phyloP scores from a whole-genome alignment of 2,888 invertebrate species.

The Athalia cordata region DNA sequence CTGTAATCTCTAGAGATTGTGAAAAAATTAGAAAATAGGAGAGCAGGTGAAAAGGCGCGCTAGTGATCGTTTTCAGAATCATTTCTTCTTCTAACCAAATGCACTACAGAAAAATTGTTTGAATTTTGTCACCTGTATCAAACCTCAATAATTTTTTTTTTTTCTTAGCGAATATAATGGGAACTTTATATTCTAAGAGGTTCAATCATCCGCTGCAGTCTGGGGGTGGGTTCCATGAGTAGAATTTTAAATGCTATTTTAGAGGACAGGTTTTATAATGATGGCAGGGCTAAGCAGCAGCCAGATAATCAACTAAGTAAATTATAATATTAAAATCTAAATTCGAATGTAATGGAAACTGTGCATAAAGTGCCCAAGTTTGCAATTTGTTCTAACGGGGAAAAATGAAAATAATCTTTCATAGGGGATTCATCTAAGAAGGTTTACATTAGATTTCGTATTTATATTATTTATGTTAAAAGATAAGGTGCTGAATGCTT shows the following conservation, averaged over 20 bases:
- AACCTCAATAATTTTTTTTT: not conserved
- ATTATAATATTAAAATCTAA: conserved; percentile 27
- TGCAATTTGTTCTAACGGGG: conserved; percentile 35
- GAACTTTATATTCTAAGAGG: conserved; percentile 29
- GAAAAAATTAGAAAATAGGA: conserved; percentile 12
- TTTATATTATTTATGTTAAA: conserved; percentile 53
- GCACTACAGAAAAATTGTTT: not conserved
- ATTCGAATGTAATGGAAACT: conserved; percentile 39
- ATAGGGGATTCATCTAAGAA: conserved; percentile 59
- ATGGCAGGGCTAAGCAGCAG: conserved; percentile 44
- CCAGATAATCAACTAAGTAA: conserved; percentile 24
- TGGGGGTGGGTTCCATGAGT: conserved; percentile 28
- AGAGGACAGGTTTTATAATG: conserved; percentile 27
- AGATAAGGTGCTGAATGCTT: conserved; percentile 49
- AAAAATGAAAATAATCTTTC: conserved; percentile 57
- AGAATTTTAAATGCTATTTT: conserved; percentile 30
- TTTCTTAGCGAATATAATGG: conserved; percentile 23
- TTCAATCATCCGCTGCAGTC: conserved; percentile 38
- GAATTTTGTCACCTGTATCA: conserved; percentile 19
- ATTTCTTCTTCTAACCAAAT: conserved; percentile 14
- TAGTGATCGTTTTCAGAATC: not conserved
- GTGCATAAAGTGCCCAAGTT: conserved; percentile 50
- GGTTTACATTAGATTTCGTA: conserved; percentile 72
- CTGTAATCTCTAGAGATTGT: not conserved
- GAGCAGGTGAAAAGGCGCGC: not conserved